Base-by-base conservation (phyloP, 2,888 invertebrate species). In the Ichneumoninae sp. region DNA sequence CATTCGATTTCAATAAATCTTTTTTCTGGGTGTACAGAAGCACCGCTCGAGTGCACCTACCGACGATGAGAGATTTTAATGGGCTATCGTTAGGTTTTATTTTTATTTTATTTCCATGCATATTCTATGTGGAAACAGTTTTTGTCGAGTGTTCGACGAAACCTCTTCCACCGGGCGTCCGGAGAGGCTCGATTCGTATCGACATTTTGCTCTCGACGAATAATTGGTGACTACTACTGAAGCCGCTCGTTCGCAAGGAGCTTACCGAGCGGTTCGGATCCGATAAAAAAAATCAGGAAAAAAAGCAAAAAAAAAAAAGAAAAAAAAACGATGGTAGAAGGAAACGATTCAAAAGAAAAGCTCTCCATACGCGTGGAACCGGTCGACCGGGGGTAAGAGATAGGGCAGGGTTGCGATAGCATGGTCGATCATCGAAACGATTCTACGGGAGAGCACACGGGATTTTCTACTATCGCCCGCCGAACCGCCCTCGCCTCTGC, bases 371-470 rank as follows among this genome's bases (percentile, higher is more conserved):
- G 81, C 65, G 69, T 65, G 66, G 65, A 65, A 44, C 54, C 30
- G 13, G 50, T 47, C n/a, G 26, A 47, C 30, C 16, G 63, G 40
- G n/a, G 71, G 40, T 57, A 40, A 60, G 71, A 73, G 70, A 65
- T 36, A 30, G 63, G 63, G 52, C 36, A 30, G 57, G 78, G 44
- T 65, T 19, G 81, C 78, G 78, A 83, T 83, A 79, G 83, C 83
- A 79, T 83, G 85, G 78, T 88, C 87, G 86, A 88, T 89, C 87
- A 89, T 87, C 84, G 87, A 88, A 88, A 89, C 87, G 83, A 84
- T 87, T 81, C 76, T 70, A 74, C 50, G 36, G 19, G 69, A 78
- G 40, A 57, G 50, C 22, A 16, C 16, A 30, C 50, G 30, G 19
- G 74, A 10, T 83, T 83, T 73, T 79, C 52, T 30, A 19, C 73